phyloP scores from a whole-genome alignment of 1,140 invertebrate species.

The Micrasema longulum region DNA sequence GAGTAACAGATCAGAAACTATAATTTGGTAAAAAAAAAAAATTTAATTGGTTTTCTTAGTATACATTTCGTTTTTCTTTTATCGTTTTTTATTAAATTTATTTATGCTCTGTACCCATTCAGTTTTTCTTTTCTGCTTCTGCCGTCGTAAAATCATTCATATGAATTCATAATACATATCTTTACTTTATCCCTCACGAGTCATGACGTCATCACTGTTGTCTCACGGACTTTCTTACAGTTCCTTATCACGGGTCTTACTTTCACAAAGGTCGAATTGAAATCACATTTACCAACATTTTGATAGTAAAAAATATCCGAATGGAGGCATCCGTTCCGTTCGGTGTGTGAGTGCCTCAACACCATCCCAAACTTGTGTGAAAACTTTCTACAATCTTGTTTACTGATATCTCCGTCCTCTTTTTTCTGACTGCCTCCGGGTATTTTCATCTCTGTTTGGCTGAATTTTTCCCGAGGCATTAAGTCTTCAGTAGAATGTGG shows the following conservation, averaged over 20 bases:
- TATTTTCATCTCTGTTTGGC: not conserved
- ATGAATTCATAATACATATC: too few relatives aligned
- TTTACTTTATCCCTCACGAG: too few relatives aligned
- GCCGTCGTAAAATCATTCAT: too few relatives aligned
- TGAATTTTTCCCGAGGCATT: constrained; percentile 27
- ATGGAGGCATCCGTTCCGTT: constrained; percentile 7
- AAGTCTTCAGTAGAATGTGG: constrained; percentile 22
- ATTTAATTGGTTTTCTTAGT: too few relatives aligned
- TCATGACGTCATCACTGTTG: too few relatives aligned
- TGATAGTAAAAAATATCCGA: constrained; percentile 26
- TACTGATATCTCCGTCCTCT: not conserved
- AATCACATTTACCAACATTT: constrained; percentile 28
- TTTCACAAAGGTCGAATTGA: constrained; percentile 34
- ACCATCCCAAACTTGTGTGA: constrained; percentile 24
- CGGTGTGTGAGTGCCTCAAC: constrained; percentile 1
- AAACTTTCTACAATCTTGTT: constrained; percentile 36
- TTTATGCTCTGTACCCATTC: too few relatives aligned
- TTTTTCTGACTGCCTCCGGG: too few relatives aligned
- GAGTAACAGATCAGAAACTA: too few relatives aligned
- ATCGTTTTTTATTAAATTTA: too few relatives aligned
- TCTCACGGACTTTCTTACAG: constrained; percentile 19
- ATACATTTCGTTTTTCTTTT: too few relatives aligned
- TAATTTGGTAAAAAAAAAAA: too few relatives aligned
- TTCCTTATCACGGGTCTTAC: constrained; percentile 18
- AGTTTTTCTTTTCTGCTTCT: too few relatives aligned